A percentile compares a stretch with the other conserved stretches of the same genome.
phyloP scores from a whole-genome alignment of 2,888 invertebrate genomes.

The Lysandra coridon region DNA sequence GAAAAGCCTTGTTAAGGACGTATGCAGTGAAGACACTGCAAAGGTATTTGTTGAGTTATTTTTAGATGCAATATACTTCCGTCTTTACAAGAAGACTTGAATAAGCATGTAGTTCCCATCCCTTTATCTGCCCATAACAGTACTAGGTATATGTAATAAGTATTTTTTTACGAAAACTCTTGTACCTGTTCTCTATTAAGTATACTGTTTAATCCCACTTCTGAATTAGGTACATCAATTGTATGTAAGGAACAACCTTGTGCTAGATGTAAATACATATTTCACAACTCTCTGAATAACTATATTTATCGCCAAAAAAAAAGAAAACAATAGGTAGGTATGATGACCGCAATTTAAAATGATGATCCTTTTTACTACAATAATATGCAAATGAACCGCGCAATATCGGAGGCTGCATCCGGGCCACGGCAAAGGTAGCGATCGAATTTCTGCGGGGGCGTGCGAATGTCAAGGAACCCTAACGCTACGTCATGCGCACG shows the following conservation, averaged over 20 bases:
- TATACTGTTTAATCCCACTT: neutral
- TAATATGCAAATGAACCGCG: conserved; percentile 60
- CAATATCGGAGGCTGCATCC: conserved; percentile 76
- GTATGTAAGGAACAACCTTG: too few species aligned
- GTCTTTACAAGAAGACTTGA: neutral
- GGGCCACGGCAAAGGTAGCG: conserved; percentile 64
- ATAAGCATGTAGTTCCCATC: neutral
- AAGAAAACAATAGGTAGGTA: conserved; percentile 2
- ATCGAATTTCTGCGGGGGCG: conserved; percentile 66
- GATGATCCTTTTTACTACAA: conserved; percentile 17
- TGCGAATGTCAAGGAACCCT: conserved; percentile 79
- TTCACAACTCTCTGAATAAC: neutral
- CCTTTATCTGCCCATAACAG: too few species aligned
- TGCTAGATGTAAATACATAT: too few species aligned
- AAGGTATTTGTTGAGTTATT: conserved; percentile 18
- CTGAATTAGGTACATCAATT: too few species aligned
- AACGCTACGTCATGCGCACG: conserved; percentile 40
- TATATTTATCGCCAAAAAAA: neutral
- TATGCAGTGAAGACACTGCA: neutral
- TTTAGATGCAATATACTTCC: conserved; percentile 1
- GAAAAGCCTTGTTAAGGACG: conserved; percentile 32
- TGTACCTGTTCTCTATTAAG: too few species aligned
- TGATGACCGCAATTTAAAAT: neutral
- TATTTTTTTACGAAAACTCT: too few species aligned
- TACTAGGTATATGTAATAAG: too few species aligned